Evolutionary conservation across 2,797 vertebrate species (phyloP).

Genomic region (Tarsius wallacei): DNA sequence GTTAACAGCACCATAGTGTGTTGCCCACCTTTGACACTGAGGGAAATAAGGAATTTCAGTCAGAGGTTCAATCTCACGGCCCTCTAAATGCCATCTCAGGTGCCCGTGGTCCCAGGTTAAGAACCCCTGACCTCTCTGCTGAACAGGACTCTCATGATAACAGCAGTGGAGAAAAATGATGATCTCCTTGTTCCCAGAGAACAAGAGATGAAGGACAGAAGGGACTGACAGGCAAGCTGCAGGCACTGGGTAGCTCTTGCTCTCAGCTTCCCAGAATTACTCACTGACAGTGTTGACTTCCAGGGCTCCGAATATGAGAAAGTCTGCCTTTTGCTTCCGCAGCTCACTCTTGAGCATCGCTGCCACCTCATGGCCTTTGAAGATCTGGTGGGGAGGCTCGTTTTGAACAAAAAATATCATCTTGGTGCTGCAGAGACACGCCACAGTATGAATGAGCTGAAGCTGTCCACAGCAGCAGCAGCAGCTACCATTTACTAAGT

Average conservation of each 20-base stretch:
- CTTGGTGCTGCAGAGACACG: slow-evolving; percentile 93
- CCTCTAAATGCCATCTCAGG: background rate
- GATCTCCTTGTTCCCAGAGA: background rate
- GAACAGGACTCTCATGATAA: background rate
- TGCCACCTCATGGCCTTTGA: slow-evolving; percentile 96
- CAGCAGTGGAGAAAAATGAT: background rate
- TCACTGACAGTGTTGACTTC: slow-evolving; percentile 98
- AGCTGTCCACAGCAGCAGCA: background rate
- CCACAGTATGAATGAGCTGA: slow-evolving; percentile 28
- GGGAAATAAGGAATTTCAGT: background rate
- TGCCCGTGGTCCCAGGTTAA: background rate
- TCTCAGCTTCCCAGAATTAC: slow-evolving; percentile 86
- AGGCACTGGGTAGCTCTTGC: background rate
- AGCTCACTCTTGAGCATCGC: slow-evolving; percentile 95
- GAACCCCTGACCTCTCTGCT: background rate
- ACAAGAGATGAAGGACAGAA: background rate
- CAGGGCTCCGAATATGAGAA: slow-evolving; percentile 96
- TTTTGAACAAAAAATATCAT: slow-evolving; percentile 97
- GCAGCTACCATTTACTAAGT: background rate
- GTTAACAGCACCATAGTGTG: background rate
- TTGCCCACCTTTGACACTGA: background rate
- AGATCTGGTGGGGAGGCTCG: slow-evolving; percentile 95
- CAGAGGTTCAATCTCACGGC: background rate
- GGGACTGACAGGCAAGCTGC: background rate
- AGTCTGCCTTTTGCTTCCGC: slow-evolving; percentile 97